Percentiles rank a stretch among this genome's conserved stretches.
Evolutionary conservation across 2,888 invertebrate species (phyloP).

Genomic region (Stenoptilia bipunctidactyla): DNA sequence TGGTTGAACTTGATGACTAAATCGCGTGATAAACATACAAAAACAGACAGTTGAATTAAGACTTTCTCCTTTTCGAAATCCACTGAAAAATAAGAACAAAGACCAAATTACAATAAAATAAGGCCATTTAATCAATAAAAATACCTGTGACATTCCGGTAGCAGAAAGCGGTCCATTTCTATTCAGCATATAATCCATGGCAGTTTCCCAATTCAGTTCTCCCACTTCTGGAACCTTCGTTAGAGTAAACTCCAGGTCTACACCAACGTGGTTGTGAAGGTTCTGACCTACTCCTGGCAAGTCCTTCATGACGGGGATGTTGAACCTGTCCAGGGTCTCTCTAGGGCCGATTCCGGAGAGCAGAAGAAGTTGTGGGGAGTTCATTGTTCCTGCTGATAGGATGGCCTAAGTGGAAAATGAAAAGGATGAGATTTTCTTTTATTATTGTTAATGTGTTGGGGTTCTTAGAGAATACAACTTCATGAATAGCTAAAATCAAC

Average conservation of each 20-base stretch:
- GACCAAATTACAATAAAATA: too few species aligned
- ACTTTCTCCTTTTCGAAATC: too few species aligned
- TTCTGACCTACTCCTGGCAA: slow-evolving; percentile 79
- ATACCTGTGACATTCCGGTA: slow-evolving; percentile 76
- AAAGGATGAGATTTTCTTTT: too few species aligned
- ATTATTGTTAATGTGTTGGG: too few species aligned
- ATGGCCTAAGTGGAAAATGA: slow-evolving; percentile 67
- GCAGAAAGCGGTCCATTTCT: slow-evolving; percentile 74
- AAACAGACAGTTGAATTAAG: too few species aligned
- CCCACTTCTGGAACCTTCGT: slow-evolving; percentile 59
- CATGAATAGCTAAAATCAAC: too few species aligned
- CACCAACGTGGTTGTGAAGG: slow-evolving; percentile 77
- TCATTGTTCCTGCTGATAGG: slow-evolving; percentile 74
- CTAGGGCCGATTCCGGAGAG: slow-evolving; percentile 78
- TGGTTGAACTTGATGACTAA: too few species aligned
- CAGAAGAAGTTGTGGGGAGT: slow-evolving; percentile 76
- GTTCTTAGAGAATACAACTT: too few species aligned
- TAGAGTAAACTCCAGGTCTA: slow-evolving; percentile 68
- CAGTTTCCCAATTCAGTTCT: slow-evolving; percentile 73
- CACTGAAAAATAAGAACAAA: too few species aligned
- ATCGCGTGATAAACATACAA: too few species aligned
- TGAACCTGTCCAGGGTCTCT: slow-evolving; percentile 68
- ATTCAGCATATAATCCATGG: slow-evolving; percentile 72
- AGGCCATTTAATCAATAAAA: too few species aligned
- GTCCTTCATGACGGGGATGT: slow-evolving; percentile 72